Base-by-base conservation (phyloP, 2,113 vertebrate genomes). In the Cynoglossus semilaevis region DNA sequence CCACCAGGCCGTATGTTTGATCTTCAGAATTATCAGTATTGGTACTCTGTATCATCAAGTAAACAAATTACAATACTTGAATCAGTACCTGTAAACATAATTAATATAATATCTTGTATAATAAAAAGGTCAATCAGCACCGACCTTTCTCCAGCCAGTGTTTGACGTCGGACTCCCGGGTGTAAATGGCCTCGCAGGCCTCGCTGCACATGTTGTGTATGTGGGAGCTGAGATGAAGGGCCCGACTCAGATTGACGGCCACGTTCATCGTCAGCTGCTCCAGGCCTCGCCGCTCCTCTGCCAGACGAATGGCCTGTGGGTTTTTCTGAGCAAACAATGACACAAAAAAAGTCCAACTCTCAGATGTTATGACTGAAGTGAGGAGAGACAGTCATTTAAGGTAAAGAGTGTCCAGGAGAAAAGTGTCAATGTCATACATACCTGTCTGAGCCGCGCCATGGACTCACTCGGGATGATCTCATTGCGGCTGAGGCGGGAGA, bases 381-480 rank as follows among this genome's bases (percentile, higher is more conserved):
- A 38, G 6, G 12, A 14, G 17, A 14, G 0, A 16, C 11, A 7
- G 22, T 13, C 5, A n/a, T 29, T 1, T 34, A 4, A 51, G 49
- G 8, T 19, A 8, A 41, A 47, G 43, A 37, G 7, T 14, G 14
- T 44, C 14, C 9, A 43, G 40, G 8, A 6, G 2, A 17, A 10
- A 4, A 34, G 38, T 29, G 22, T 29, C 22, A 29, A 29, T 29
- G 22, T 29, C 22, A 4, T 4, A 60, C 67, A 42, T 79, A 92
- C 97, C 94, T 99, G 97, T 61, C 96, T 87, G 51, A 98, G 93
- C 67, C 96, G 95, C 1, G 94, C 94, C 96, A 99, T 97, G 41
- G 97, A 96, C 74, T 98, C 96, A 0, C 96, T 98, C 81, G 97
- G 94, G 83, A 99, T 98, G 90, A 99, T 95, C 83, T 99, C 97